Percentiles rank a stretch among this genome's conserved stretches.
phyloP scores from a whole-genome alignment of 1,140 invertebrate species.

The Hyles euphorbiae region DNA sequence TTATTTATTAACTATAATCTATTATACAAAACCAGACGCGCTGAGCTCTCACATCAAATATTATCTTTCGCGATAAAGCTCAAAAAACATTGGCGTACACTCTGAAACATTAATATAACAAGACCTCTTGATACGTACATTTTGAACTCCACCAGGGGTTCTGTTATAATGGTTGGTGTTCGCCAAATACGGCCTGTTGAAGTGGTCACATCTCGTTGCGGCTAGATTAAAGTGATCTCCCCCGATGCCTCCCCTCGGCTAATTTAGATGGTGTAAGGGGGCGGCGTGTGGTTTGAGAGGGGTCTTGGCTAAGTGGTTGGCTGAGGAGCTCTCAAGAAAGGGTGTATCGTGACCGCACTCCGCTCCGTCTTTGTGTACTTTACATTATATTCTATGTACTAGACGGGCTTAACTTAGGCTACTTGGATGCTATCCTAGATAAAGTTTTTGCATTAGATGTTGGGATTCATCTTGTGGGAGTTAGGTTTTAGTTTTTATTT shows the following conservation, averaged over 20 bases:
- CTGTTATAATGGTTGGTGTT: conserved; percentile 27
- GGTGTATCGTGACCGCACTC: conserved; percentile 37
- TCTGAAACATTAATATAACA: conserved; percentile 15
- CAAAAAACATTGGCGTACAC: conserved; percentile 23
- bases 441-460: too few species aligned
- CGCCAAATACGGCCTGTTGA: conserved; percentile 36
- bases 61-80: conserved; percentile 18
- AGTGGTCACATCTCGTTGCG: conserved; percentile 43
- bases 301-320: conserved; percentile 26
- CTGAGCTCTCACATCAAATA: conserved; percentile 16
- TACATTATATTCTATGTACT: background rate
- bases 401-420: too few species aligned
- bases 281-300: conserved; percentile 17
- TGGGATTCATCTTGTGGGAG: too few species aligned
- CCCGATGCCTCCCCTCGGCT: conserved; percentile 17
- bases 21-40: conserved; percentile 31
- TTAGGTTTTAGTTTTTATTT: too few species aligned
- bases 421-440: too few species aligned
- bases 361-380: conserved; percentile 33
- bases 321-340: conserved; percentile 39
- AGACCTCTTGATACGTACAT: conserved; percentile 18
- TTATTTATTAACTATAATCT: conserved; percentile 57
- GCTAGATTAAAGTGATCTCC: conserved; percentile 29
- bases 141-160: conserved; percentile 16
- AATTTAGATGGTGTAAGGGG: conserved; percentile 31